A percentile compares a stretch with the other conserved stretches of the same genome.
These are phyloP conservation scores for Sebastolobus altivelis DNA, from an alignment of 2,797 vertebrate species.

Conservation along the genomic window DNA sequence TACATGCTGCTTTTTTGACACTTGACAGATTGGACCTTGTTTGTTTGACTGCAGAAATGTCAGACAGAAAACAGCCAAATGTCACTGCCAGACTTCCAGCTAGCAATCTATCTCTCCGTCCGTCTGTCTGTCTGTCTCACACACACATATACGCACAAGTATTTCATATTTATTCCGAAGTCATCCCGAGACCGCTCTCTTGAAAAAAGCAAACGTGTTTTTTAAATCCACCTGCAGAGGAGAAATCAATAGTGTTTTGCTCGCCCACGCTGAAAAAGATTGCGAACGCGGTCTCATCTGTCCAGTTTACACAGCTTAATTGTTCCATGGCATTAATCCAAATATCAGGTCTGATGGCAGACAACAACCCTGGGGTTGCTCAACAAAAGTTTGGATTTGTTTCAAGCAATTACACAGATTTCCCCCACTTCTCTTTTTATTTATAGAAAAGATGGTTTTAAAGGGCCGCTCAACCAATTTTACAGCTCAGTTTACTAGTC, in stretches of 20 bases:
- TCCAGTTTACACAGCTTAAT: conserved; percentile 67
- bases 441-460: background rate
- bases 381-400: conserved; percentile 26
- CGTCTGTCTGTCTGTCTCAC: conserved; percentile 28
- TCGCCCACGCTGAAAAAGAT: conserved; percentile 62
- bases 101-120: conserved; percentile 45
- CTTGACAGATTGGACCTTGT: conserved; percentile 68
- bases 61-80: conserved; percentile 72
- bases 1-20: conserved; percentile 36
- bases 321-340: conserved; percentile 66
- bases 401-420: conserved; percentile 3
- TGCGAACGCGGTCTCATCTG: conserved; percentile 66
- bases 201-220: conserved; percentile 62
- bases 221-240: conserved; percentile 77
- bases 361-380: conserved; percentile 20
- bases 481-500: background rate
- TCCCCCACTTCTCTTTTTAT: background rate
- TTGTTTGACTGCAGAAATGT: conserved; percentile 77
- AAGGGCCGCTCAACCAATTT: background rate
- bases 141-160: conserved; percentile 14
- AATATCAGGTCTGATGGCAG: conserved; percentile 56
- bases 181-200: conserved; percentile 46
- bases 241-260: conserved; percentile 78
- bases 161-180: conserved; percentile 70
- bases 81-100: conserved; percentile 64